A percentile compares a stretch with the other conserved stretches of the same genome.
Evolutionary conservation across 2,888 invertebrate genomes (phyloP).

Genomic region (Baronia brevicornis): DNA sequence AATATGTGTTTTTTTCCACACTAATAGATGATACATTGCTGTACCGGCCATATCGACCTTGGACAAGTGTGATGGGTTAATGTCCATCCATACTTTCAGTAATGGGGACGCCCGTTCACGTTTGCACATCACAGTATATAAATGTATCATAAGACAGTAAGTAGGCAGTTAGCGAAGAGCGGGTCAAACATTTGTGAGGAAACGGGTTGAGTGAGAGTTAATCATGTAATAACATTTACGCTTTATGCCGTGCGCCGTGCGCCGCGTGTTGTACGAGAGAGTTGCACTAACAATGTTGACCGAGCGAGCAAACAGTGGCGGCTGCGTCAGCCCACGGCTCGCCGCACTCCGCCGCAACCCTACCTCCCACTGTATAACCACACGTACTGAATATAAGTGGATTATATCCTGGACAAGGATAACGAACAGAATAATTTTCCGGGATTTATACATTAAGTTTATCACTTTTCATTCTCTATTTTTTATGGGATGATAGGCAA

Average conservation of each 20-base stretch:
- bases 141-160: too few relatives aligned
- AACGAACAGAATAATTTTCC: neutral
- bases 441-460: neutral
- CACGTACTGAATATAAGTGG: constrained; percentile 6
- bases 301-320: constrained; percentile 56
- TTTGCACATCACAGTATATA: too few relatives aligned
- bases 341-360: constrained; percentile 34
- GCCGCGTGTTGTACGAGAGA: constrained; percentile 22
- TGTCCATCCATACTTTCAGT: too few relatives aligned
- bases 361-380: constrained; percentile 31
- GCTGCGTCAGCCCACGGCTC: constrained; percentile 59
- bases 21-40: too few relatives aligned
- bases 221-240: constrained; percentile 68
- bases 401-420: neutral
- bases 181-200: constrained; percentile 44
- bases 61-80: too few relatives aligned
- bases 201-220: constrained; percentile 54
- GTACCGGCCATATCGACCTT: too few relatives aligned
- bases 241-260: too few relatives aligned
- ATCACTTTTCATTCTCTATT: too few relatives aligned
- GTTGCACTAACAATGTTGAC: constrained; percentile 69
- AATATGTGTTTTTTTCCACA: too few relatives aligned
- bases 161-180: constrained; percentile 55
- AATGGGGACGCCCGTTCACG: too few relatives aligned
- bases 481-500: too few relatives aligned